Evolutionary conservation across 2,888 invertebrate genomes (phyloP), one percentile per base, ranked within the genome.

Genomic region (Anagyrus pseudococci): DNA sequence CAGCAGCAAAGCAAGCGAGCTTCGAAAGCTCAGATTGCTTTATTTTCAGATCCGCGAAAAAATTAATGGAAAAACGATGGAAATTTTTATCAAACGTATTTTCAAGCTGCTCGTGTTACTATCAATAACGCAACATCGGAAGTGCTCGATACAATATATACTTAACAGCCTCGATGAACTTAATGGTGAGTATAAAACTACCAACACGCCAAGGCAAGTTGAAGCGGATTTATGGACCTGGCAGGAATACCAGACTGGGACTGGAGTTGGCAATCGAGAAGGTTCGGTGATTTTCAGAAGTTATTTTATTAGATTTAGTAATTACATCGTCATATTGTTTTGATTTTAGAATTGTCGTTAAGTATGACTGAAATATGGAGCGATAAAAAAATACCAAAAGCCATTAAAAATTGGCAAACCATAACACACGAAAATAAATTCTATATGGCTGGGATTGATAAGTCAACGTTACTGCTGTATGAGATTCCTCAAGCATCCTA

Each of bases 181-280:
- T n/a, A n/a, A n/a, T n/a, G n/a, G n/a, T n/a, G n/a, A n/a, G n/a
- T n/a, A n/a, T n/a, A n/a, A n/a, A n/a, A n/a, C n/a, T n/a, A n/a
- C n/a, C n/a, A n/a, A n/a, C n/a, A n/a, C n/a, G 25, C 13, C 61
- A 0, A 29, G n/a, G 7, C 29, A 49, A 10, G 2, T 55, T 15
- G 41, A 49, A 1, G 25, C 13, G 17, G 29, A 46, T 13, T 37
- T 44, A 1, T 61, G 54, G 64, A 48, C 44, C 4, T 61, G 64
- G 65, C 13, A 47, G 1, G 23, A 62, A 3, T 55, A 65, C 22
- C 49, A 62, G 19, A 50, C 58, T 17, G 57, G 41, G 10, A 61
- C 15, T 33, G 79, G 74, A 6, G 69, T 73, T 60, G 76, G 76
- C 49, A 82, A 80, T 72, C 76, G 82, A 63, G 82, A 83, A 77